Conservation (phyloP, 2,888 invertebrate genomes). For the Perdita meconis region DNA sequence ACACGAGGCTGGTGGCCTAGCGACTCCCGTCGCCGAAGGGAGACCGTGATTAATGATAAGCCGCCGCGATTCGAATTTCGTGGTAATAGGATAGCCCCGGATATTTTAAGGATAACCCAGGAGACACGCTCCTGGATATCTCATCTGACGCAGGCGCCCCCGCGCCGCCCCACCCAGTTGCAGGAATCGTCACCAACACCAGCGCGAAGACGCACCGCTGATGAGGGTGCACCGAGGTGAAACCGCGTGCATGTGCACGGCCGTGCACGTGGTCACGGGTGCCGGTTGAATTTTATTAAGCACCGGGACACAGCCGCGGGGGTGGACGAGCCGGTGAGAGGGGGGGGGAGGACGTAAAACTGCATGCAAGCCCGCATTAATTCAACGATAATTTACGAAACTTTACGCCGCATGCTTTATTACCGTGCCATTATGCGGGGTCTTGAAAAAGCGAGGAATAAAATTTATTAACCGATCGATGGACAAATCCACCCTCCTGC, state of each 20-base stretch:
- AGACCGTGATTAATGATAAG: conserved; percentile 77
- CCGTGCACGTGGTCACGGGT: conserved; percentile 49
- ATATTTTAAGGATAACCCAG: conserved; percentile 78
- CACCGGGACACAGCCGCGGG: neutral
- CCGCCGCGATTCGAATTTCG: conserved; percentile 78
- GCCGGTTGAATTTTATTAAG: conserved; percentile 51
- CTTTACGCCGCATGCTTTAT: conserved; percentile 28
- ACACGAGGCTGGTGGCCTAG: conserved; percentile 20
- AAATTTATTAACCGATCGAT: conserved; percentile 27
- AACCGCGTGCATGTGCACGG: neutral
- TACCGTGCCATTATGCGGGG: conserved; percentile 1
- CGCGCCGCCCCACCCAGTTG: conserved; percentile 70
- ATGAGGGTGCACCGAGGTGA: neutral
- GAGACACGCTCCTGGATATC: conserved; percentile 76
- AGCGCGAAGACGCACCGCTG: neutral
- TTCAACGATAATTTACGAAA: conserved; percentile 46
- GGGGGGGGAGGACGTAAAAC: conserved; percentile 9
- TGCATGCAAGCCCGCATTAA: conserved; percentile 26
- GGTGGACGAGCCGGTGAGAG: neutral
- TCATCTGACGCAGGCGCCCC: conserved; percentile 71
- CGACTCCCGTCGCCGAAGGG: conserved; percentile 51
- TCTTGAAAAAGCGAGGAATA: neutral
- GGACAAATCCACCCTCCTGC: neutral
- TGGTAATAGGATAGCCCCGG: conserved; percentile 77
- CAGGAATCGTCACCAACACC: conserved; percentile 55